Percentiles rank a stretch among this genome's conserved stretches.
These are phyloP conservation scores for Antedon mediterranea DNA, from an alignment of 53 echinoderm and acorn worm genomes.

Conservation along the genomic window DNA sequence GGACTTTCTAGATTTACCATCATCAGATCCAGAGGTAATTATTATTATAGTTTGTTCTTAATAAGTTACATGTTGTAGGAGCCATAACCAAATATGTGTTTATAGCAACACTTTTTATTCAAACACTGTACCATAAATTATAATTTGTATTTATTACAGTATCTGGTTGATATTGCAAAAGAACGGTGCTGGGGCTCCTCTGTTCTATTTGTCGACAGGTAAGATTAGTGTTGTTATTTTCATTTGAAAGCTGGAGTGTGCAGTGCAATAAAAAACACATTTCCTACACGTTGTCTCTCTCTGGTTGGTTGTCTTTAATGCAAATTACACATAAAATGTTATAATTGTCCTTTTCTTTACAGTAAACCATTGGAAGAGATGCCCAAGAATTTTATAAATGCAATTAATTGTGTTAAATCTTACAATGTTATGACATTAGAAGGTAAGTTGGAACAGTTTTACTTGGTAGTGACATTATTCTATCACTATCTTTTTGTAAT, in stretches of 20 bases:
- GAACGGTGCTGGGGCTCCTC: conserved; percentile 77
- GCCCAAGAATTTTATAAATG: conserved; percentile 65
- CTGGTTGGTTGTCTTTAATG: not conserved
- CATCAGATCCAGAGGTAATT: conserved; percentile 77
- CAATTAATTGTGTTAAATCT: conserved; percentile 68
- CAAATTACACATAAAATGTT: no score
- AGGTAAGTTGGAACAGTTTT: conserved; percentile 35
- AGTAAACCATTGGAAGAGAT: conserved; percentile 78
- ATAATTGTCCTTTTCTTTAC: conserved; percentile 7
- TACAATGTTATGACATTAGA: conserved; percentile 84
- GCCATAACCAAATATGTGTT: no score
- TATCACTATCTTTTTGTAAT: no score
- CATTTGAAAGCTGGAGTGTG: no score
- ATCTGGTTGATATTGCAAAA: conserved; percentile 62
- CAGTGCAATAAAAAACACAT: not conserved
- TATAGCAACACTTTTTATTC: no score
- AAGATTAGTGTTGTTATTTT: no score
- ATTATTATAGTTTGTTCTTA: no score
- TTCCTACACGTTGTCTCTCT: not conserved
- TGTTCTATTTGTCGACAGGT: conserved; percentile 77
- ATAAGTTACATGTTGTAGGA: no score
- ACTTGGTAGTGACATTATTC: no score
- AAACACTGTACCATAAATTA: not conserved
- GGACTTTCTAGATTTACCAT: conserved; percentile 80
- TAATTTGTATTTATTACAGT: conserved; percentile 18